Conservation (phyloP, 2,888 invertebrate genomes). For the Nymphalis urticae region DNA sequence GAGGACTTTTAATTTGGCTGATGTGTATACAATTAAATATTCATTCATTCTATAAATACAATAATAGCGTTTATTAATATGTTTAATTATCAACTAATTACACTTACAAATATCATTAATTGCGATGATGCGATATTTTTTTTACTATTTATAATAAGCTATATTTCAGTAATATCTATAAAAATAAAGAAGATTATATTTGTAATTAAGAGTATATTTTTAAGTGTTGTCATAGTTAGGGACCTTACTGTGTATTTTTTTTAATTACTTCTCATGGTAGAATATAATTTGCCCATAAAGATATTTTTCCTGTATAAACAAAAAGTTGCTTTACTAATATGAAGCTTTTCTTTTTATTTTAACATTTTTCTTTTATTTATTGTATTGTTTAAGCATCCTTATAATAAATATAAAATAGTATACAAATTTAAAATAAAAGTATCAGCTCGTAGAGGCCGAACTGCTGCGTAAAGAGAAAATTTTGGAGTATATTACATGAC, state of each 20-base stretch:
- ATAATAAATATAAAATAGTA: background rate
- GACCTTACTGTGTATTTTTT: slow-evolving; percentile 19
- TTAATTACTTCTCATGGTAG: slow-evolving; percentile 17
- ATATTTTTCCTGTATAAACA: slow-evolving; percentile 24
- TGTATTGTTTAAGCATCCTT: background rate
- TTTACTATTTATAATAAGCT: too few species aligned
- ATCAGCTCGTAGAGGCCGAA: too few species aligned
- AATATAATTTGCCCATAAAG: slow-evolving; percentile 26
- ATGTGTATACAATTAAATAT: background rate
- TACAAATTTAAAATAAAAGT: too few species aligned
- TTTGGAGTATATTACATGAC: too few species aligned
- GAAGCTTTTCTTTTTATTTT: background rate
- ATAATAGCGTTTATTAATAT: too few species aligned
- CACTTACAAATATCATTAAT: too few species aligned
- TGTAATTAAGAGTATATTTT: background rate
- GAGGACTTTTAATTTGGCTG: background rate
- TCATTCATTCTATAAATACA: background rate
- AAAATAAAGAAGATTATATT: background rate
- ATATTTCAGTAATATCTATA: too few species aligned
- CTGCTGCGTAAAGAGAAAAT: too few species aligned
- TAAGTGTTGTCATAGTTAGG: too few species aligned
- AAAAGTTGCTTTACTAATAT: slow-evolving; percentile 19
- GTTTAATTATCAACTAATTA: too few species aligned
- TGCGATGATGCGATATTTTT: too few species aligned
- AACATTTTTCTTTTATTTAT: slow-evolving; percentile 5